phyloP scores from a whole-genome alignment of 2,888 invertebrate species.

The Ichneumoninae sp. region DNA sequence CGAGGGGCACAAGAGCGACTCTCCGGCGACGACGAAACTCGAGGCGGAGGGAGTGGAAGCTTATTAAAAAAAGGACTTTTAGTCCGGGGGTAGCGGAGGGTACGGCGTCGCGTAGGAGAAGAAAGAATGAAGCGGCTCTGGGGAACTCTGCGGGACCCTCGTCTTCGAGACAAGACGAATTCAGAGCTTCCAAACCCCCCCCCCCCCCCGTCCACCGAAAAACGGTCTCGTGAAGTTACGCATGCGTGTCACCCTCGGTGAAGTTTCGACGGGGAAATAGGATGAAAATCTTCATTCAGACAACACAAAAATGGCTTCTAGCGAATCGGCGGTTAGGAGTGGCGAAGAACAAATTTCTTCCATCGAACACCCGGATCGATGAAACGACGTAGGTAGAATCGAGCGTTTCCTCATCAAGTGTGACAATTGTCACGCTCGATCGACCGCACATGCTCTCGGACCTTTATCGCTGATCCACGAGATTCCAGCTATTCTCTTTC shows the following conservation, averaged over 20 bases:
- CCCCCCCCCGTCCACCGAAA: background rate
- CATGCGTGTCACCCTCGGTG: slow-evolving; percentile 35
- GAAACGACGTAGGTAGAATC: too few relatives aligned
- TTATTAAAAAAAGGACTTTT: slow-evolving; percentile 62
- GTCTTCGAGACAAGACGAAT: slow-evolving; percentile 36
- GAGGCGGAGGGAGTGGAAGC: slow-evolving; percentile 52
- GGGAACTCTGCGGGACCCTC: slow-evolving; percentile 12
- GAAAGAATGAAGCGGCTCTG: slow-evolving; percentile 26
- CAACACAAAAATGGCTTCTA: too few relatives aligned
- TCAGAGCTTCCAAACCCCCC: background rate
- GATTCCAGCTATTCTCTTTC: background rate
- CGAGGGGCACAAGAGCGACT: slow-evolving; percentile 71
- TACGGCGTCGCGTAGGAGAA: slow-evolving; percentile 28
- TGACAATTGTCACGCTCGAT: background rate
- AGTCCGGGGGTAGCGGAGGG: slow-evolving; percentile 10
- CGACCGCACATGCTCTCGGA: background rate
- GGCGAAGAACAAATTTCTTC: too few relatives aligned
- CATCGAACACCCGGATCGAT: too few relatives aligned
- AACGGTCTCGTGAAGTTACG: slow-evolving; percentile 26
- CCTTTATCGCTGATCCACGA: background rate
- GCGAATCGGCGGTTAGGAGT: too few relatives aligned
- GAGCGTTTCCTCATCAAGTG: background rate
- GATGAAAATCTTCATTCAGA: background rate
- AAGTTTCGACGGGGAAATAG: slow-evolving; percentile 12
- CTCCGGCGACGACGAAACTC: slow-evolving; percentile 68